A percentile compares a stretch with the other conserved stretches of the same genome.
phyloP scores from a whole-genome alignment of 2,888 invertebrate genomes.

The Erebia palarica region DNA sequence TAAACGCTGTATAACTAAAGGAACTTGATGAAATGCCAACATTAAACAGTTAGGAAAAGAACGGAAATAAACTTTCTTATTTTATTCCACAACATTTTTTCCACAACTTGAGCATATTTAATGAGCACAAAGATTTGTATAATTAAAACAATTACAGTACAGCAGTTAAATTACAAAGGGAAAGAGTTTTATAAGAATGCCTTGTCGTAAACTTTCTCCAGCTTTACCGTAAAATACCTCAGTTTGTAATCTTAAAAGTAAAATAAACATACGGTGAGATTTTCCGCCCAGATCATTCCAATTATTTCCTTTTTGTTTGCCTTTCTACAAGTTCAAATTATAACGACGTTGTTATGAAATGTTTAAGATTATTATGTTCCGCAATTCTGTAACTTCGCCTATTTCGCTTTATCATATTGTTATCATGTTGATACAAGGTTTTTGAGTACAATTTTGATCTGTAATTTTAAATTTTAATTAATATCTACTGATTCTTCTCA shows the following conservation, averaged over 20 bases:
- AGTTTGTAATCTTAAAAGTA: constrained; percentile 11
- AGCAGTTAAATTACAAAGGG: constrained; percentile 10
- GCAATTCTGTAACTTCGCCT: too few species aligned
- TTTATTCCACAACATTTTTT: neutral
- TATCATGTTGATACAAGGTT: too few species aligned
- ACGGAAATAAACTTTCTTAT: too few species aligned
- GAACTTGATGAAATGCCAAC: neutral
- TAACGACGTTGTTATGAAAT: neutral
- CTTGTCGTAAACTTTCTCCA: neutral
- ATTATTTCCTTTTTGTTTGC: constrained; percentile 5
- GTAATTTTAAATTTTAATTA: too few species aligned
- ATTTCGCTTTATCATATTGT: too few species aligned
- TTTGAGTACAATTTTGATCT: too few species aligned
- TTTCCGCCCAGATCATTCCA: neutral
- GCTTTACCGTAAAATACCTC: neutral
- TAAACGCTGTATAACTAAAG: too few species aligned
- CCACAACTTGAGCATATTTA: neutral
- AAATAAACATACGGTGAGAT: constrained; percentile 1
- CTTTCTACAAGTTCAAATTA: neutral
- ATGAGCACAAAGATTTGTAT: constrained; percentile 15
- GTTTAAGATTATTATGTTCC: too few species aligned
- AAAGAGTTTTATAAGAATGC: constrained; percentile 9
- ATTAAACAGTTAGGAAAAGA: neutral
- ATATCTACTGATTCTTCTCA: too few species aligned
- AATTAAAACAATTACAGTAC: constrained; percentile 17